Evolutionary conservation across 1,140 invertebrate genomes (phyloP).

Genomic region (Colletes latitarsis): DNA sequence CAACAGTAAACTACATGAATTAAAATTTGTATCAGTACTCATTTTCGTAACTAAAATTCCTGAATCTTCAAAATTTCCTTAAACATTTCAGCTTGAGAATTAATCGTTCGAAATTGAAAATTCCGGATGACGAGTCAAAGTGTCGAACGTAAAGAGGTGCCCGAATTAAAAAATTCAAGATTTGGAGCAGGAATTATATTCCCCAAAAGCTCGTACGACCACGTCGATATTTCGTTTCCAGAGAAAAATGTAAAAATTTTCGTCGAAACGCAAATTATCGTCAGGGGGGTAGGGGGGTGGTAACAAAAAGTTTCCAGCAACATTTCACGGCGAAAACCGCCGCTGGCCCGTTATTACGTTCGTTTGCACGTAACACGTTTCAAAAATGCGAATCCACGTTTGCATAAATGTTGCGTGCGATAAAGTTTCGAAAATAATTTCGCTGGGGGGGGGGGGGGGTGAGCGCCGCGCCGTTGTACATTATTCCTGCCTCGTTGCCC

Average conservation of each 20-base stretch:
- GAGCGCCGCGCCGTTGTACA: not conserved
- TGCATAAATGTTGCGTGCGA: not conserved
- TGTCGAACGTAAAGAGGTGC: too few species aligned
- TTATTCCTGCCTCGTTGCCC: conserved; percentile 22
- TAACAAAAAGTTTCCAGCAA: not conserved
- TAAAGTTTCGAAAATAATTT: conserved; percentile 19
- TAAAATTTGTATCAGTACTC: too few species aligned
- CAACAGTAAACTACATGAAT: too few species aligned
- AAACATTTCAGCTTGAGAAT: too few species aligned
- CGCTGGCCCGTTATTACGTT: not conserved
- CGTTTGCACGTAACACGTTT: not conserved
- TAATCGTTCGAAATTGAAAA: too few species aligned
- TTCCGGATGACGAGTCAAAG: too few species aligned
- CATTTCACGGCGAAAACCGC: not conserved
- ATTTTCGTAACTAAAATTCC: too few species aligned
- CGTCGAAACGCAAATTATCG: not conserved
- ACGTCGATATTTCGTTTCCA: not conserved
- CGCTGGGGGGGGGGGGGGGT: not conserved
- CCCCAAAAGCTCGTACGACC: too few species aligned
- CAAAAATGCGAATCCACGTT: not conserved
- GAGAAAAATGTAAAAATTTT: not conserved
- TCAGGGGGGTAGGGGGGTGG: not conserved
- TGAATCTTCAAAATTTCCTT: too few species aligned
- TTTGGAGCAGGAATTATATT: too few species aligned
- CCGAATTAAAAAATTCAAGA: too few species aligned